A percentile compares a stretch with the other conserved stretches of the same genome.
phyloP scores from a whole-genome alignment of 2,797 vertebrate genomes.

The Gadopsis bispinosus region DNA sequence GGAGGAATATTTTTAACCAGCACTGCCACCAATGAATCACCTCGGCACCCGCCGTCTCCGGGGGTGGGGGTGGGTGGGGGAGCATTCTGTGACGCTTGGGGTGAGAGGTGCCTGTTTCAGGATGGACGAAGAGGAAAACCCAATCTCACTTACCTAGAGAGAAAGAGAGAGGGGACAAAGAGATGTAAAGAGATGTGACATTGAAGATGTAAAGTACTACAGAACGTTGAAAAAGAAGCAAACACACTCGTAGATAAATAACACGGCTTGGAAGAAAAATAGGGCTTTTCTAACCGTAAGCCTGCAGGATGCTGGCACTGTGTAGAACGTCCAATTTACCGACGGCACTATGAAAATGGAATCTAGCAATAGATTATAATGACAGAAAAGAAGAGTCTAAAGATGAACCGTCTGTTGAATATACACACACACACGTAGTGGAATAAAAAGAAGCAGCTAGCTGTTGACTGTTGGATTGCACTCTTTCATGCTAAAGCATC shows the following conservation, averaged over 20 bases:
- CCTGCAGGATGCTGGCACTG: no score
- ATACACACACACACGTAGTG: no score
- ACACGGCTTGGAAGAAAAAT: not conserved
- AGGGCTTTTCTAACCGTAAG: not conserved
- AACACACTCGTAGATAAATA: not conserved
- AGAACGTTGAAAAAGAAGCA: not conserved
- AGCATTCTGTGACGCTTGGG: constrained; percentile 58
- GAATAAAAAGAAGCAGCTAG: not conserved
- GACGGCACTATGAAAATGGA: not conserved
- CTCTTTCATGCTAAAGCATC: not conserved
- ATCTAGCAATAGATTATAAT: not conserved
- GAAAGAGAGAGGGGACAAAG: constrained; percentile 53
- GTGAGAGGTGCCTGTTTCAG: constrained; percentile 67
- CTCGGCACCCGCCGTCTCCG: constrained; percentile 63
- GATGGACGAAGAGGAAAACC: constrained; percentile 69
- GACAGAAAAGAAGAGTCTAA: no score
- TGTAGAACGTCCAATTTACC: no score
- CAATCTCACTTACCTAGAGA: constrained; percentile 82
- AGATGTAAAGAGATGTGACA: constrained; percentile 43
- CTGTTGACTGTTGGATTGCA: constrained; percentile 8
- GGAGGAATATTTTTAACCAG: constrained; percentile 78
- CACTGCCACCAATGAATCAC: constrained; percentile 73
- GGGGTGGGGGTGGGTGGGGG: no score
- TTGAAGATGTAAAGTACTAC: constrained; percentile 12
- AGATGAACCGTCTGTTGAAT: no score